phyloP scores from a whole-genome alignment of 2,113 vertebrate genomes.

The Lophochroa leadbeateri region DNA sequence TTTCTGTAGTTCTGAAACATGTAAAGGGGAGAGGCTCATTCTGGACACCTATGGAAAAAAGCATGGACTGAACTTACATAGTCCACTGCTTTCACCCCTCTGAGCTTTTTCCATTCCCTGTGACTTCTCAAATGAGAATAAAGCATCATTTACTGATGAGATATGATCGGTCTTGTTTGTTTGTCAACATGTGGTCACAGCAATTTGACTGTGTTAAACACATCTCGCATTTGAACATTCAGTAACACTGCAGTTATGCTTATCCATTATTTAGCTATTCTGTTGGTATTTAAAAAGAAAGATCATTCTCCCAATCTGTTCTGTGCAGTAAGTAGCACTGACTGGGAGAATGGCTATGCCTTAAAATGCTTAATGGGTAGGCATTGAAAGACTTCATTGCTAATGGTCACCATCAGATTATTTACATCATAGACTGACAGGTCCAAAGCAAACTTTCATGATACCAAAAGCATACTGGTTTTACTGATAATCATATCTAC shows the following conservation, averaged over 20 bases:
- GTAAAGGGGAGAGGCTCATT: not conserved
- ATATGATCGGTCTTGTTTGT: not conserved
- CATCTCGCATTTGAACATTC: not conserved
- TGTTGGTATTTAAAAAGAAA: not conserved
- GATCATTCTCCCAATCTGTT: not conserved
- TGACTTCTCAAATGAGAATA: not conserved
- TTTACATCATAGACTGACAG: not conserved
- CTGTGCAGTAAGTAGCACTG: not conserved
- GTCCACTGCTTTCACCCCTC: not conserved
- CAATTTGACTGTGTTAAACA: not conserved
- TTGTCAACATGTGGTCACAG: not conserved
- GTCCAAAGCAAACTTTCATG: not conserved
- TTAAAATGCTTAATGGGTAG: not conserved
- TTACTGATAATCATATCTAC: not conserved
- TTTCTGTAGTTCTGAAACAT: not conserved
- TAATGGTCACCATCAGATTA: not conserved
- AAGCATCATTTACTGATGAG: not conserved
- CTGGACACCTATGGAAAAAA: not conserved
- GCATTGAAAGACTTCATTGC: not conserved
- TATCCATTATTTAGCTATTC: not conserved
- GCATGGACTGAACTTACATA: fast-evolving
- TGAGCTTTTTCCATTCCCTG: not conserved
- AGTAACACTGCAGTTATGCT: not conserved
- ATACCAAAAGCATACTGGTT: not conserved
- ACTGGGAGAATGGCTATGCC: not conserved